These are phyloP conservation scores for Hemaris fuciformis DNA, from an alignment of 2,888 invertebrate species.

Conservation along the genomic window DNA sequence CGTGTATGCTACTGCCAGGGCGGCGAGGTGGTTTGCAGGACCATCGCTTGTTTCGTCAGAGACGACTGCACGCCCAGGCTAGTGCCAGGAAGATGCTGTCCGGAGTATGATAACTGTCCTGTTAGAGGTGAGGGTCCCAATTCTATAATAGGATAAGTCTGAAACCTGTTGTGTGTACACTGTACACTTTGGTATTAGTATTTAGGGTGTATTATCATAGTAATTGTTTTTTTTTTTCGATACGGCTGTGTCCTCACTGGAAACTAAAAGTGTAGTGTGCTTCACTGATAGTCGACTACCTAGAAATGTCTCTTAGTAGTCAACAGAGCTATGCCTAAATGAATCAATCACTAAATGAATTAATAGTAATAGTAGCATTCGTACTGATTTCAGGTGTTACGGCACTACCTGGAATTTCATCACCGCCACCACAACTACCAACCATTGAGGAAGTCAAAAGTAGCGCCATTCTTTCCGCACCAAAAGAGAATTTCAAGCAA, in stretches of 20 bases:
- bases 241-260: too few species aligned
- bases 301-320: too few species aligned
- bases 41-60: constrained; percentile 88
- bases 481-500: constrained; percentile 55
- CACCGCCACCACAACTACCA: constrained; percentile 40
- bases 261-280: too few species aligned
- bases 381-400: constrained; percentile 61
- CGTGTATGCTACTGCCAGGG: constrained; percentile 91
- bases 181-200: too few species aligned
- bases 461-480: constrained; percentile 35
- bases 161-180: too few species aligned
- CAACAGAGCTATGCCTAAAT: too few species aligned
- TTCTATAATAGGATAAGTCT: too few species aligned
- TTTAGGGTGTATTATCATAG: too few species aligned
- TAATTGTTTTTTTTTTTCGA: too few species aligned
- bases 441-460: constrained; percentile 37
- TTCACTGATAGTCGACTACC: too few species aligned
- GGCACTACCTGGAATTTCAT: constrained; percentile 50
- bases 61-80: constrained; percentile 88
- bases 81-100: constrained; percentile 89
- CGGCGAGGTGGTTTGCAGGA: constrained; percentile 89
- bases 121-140: constrained; percentile 83
- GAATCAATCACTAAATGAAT: too few species aligned
- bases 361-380: background rate
- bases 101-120: constrained; percentile 91